Evolutionary conservation across 2,113 vertebrate species (phyloP), one percentile per base, ranked within the genome.

Genomic region (Cyprinodon brontotheroides): DNA sequence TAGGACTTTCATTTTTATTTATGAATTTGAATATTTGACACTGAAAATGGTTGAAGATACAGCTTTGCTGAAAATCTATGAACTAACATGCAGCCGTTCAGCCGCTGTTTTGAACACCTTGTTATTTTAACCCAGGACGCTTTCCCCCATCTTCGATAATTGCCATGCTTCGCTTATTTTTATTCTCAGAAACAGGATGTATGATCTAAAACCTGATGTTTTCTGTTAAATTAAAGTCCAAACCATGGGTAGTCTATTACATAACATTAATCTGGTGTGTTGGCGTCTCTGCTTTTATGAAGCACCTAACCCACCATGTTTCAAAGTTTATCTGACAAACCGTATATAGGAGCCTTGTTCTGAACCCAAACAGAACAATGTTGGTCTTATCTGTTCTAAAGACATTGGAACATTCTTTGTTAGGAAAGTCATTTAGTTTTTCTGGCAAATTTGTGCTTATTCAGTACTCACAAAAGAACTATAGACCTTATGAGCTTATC

Each of bases 381-480:
- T 62, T 38, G 61, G 13, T 29, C 9, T 60, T 22, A 60, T 29
- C n/a, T 11, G 59, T 60, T 29, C 4, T 8, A 3, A 60, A 22
- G 2, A 29, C 11, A 22, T 60, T 60, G 59, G n/a, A 29, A n/a
- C 3, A 60, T 29, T 39, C 8, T 15, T 62, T 14, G 3, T 15
- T 13, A 8, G 37, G 36, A 2, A 36, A 38, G 14, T 61, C 4
- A 14, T 3, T 37, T 5, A 20, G 50, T n/a, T 9, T 53, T 53
- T 53, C 17, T n/a, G 2, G 50, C 50, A 20, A 20, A 53, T n/a
- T 60, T 29, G n/a, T 60, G 11, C 22, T 29, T 10, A 3, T 60
- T 4, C 59, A 29, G 59, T 29, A 60, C 59, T 60, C 70, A 88
- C 68, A 73, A 7, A 2, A 1, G 43, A 70, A 74, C 59, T 29